Conservation (phyloP, 2,797 vertebrate species). For the Crenichthys baileyi region DNA sequence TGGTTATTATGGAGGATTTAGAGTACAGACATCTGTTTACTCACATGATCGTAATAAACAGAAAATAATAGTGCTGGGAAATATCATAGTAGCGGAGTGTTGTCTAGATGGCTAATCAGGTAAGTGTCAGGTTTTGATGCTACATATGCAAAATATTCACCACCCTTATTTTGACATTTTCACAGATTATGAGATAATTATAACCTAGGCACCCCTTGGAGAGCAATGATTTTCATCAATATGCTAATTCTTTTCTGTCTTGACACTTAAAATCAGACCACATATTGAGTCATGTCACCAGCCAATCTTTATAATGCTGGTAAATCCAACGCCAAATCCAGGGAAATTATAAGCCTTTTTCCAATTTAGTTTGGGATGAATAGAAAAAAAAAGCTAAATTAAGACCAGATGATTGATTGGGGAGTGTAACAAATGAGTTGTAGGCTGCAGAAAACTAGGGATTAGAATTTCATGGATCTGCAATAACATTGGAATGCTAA, state of each 20-base stretch:
- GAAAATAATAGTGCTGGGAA: neutral
- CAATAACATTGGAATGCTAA: neutral
- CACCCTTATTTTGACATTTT: neutral
- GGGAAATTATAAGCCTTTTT: neutral
- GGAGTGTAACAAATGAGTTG: neutral
- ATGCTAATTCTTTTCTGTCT: neutral
- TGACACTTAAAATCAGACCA: neutral
- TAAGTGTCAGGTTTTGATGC: neutral
- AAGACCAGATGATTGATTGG: neutral
- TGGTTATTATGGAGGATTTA: neutral
- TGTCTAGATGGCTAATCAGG: neutral
- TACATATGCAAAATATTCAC: constrained; percentile 10
- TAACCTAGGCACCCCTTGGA: neutral
- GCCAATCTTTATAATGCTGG: neutral
- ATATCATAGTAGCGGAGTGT: neutral
- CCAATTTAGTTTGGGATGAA: neutral
- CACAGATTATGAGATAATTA: constrained; percentile 8
- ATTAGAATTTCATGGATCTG: neutral
- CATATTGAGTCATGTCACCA: neutral
- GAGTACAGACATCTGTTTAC: neutral
- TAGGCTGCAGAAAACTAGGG: neutral
- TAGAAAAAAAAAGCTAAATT: neutral
- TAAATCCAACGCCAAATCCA: neutral
- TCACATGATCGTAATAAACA: neutral
- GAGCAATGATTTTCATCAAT: constrained; percentile 3